Base-by-base conservation (phyloP, 2,888 invertebrate species). In the Pollenia griseotomentosa region DNA sequence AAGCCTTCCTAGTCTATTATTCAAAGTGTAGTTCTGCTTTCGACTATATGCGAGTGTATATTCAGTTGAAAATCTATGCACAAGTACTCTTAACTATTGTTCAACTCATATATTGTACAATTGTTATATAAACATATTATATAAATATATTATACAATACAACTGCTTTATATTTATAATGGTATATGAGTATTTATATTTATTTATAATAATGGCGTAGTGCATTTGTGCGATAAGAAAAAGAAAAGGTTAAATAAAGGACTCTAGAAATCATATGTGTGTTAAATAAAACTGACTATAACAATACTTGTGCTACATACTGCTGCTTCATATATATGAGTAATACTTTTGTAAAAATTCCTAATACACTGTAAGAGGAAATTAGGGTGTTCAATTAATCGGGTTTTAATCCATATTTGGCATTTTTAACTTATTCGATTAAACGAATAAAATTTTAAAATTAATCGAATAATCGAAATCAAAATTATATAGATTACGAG, bases 131-230 rank as follows among this genome's bases (percentile, higher is more conserved):
- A 68, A 61, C 40, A 61, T 9, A 44, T 63, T 63, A 9, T 59
- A 53, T 51, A 63, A 44, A 71, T 46, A 51, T 79, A 61, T 40
- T 61, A 59, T 40, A 48, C 42, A 55, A 71, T 19, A 42, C 14
- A 44, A 42, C 19, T 42, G 40, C 42, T 57, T 23, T 63, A 42
- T 16, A 70, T 70, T 61, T 61, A 53, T 44, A 71, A 61, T 71
- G 61, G 40, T 46, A 57, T 57, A 57, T 46, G 55, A 59, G 40
- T 80, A 81, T 81, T 81, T 81, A 81, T 81, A 65, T 73, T 66
- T 81, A 59, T 66, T 81, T 81, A 75, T 59, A 75, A 53, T 59
- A 82, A 82, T 75, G 73, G 66, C 74, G 68, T n/a, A 75, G 53
- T 68, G 59, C 68, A 68, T 59, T 82, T 73, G 53, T 82, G 53